Percentiles rank a stretch among this genome's conserved stretches.
Conservation (phyloP, 2,797 vertebrate species). For the Poecilia gillii region DNA sequence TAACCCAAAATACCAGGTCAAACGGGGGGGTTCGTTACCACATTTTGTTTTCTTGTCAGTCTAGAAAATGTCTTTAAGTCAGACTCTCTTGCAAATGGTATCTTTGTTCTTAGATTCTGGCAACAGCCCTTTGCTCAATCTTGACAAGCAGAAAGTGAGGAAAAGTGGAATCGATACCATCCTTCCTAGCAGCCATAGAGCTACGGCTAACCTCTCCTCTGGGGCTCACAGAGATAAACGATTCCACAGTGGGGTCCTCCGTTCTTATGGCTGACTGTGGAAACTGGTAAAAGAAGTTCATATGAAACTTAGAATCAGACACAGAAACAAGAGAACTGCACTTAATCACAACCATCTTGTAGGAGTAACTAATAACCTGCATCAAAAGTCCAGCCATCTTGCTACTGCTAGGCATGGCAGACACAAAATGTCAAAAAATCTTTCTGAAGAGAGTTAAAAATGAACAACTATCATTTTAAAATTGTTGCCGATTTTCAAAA, state of each 20-base stretch:
- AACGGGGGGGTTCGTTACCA: neutral
- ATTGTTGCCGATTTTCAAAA: no score
- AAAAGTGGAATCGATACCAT: conserved; percentile 17
- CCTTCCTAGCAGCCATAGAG: conserved; percentile 29
- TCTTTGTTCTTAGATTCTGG: neutral
- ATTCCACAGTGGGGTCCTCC: conserved; percentile 57
- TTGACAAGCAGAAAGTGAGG: neutral
- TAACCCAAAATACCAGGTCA: neutral
- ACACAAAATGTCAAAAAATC: neutral
- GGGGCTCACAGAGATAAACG: conserved; percentile 53
- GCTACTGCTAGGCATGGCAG: neutral
- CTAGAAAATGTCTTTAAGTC: neutral
- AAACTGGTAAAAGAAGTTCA: conserved; percentile 24
- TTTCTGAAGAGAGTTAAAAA: neutral
- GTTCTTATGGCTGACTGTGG: conserved; percentile 31
- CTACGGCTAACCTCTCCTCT: conserved; percentile 22
- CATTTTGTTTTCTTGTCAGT: neutral
- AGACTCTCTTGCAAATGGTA: neutral
- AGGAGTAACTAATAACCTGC: neutral
- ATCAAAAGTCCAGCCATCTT: neutral
- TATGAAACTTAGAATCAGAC: conserved; percentile 21
- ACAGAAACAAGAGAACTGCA: conserved; percentile 1
- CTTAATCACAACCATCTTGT: neutral
- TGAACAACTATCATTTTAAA: neutral
- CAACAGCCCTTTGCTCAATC: neutral